Percentiles rank a stretch among this genome's conserved stretches.
Evolutionary conservation across 2,113 vertebrate species (phyloP).

Genomic region (Elgaria multicarinata): DNA sequence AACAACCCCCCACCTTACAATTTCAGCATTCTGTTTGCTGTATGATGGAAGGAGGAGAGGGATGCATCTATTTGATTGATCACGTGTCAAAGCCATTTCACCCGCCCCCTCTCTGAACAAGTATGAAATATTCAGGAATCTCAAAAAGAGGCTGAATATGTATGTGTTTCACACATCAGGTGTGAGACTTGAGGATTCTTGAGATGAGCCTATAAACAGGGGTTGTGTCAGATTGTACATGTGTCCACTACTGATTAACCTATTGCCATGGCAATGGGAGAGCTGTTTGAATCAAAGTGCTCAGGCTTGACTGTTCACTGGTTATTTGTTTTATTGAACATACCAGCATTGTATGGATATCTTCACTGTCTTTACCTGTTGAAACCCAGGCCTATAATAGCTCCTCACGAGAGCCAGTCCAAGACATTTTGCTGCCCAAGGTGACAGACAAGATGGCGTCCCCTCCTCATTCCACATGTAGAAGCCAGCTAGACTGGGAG

Average conservation of each 20-base stretch:
- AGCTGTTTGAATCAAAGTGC: neutral
- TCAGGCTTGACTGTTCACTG: neutral
- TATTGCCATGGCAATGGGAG: neutral
- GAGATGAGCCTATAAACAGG: neutral
- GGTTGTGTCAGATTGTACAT: neutral
- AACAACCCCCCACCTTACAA: neutral
- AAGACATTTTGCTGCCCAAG: neutral
- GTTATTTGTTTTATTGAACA: neutral
- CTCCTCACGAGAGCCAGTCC: neutral
- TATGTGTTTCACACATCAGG: neutral
- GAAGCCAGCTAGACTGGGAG: too few species aligned
- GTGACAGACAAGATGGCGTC: too few species aligned
- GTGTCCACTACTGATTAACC: neutral
- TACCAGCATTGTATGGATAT: neutral
- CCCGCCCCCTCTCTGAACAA: neutral
- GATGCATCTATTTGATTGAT: too few species aligned
- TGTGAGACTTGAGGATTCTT: neutral
- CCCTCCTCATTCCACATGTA: neutral
- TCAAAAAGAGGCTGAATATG: neutral
- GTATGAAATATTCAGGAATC: neutral
- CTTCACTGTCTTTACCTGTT: neutral
- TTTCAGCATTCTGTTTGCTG: neutral
- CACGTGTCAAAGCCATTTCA: neutral
- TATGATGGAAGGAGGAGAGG: neutral
- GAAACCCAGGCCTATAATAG: too few species aligned